Conservation (phyloP, 1,140 invertebrate genomes). For the Oedothorax gibbosus region DNA sequence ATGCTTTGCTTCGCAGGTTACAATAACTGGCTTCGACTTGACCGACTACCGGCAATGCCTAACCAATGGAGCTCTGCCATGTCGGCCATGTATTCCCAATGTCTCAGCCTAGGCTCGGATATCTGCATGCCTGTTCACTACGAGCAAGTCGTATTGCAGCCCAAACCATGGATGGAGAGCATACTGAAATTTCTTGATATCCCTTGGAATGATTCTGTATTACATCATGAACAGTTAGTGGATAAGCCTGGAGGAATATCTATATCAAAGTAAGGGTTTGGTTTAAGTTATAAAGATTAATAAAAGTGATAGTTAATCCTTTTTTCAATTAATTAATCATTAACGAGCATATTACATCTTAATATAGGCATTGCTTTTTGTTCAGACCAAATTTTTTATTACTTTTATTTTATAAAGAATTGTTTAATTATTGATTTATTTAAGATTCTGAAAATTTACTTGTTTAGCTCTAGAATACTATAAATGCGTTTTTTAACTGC, state of each 20-base stretch:
- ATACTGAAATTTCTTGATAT: slow-evolving; percentile 92
- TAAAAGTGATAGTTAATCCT: too few species aligned
- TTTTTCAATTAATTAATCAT: too few species aligned
- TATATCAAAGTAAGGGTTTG: slow-evolving; percentile 80
- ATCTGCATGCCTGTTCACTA: slow-evolving; percentile 92
- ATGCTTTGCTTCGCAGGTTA: slow-evolving; percentile 79
- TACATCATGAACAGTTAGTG: slow-evolving; percentile 97
- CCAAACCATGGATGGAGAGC: slow-evolving; percentile 87
- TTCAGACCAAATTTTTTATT: too few species aligned
- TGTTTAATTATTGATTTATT: too few species aligned
- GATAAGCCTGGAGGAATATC: slow-evolving; percentile 93
- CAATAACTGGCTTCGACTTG: slow-evolving; percentile 97
- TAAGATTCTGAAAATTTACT: too few species aligned
- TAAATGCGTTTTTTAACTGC: too few species aligned
- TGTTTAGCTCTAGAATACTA: too few species aligned
- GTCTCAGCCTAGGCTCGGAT: slow-evolving; percentile 83
- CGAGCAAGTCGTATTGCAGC: slow-evolving; percentile 96
- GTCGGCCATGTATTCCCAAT: slow-evolving; percentile 94
- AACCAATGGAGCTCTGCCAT: slow-evolving; percentile 97
- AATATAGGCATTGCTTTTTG: too few species aligned
- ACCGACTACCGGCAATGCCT: slow-evolving; percentile 92
- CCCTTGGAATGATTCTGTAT: slow-evolving; percentile 94
- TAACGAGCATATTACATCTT: too few species aligned
- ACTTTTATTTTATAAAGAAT: too few species aligned
- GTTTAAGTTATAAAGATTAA: too few species aligned